Evolutionary conservation across 2,113 vertebrate species (phyloP).

Genomic region (Sturnus vulgaris): DNA sequence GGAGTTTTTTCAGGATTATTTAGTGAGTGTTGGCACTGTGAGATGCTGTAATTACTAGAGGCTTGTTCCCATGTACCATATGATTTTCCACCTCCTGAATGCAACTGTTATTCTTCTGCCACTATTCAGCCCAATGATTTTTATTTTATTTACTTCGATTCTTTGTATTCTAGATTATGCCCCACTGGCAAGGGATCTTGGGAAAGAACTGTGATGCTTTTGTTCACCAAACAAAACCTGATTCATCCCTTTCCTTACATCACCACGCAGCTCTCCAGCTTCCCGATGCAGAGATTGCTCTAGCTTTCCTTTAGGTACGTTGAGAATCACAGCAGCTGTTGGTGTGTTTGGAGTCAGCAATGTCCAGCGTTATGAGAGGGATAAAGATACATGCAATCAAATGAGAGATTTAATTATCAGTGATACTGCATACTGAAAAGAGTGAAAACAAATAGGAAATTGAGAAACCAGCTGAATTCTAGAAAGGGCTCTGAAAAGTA

Average conservation of each 20-base stretch:
- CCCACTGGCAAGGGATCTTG: slow-evolving; percentile 27
- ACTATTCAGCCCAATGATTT: slow-evolving; percentile 50
- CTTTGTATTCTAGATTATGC: slow-evolving; percentile 55
- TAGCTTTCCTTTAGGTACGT: slow-evolving; percentile 20
- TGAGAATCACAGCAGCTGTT: slow-evolving; percentile 22
- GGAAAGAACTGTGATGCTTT: slow-evolving; percentile 48
- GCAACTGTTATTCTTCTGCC: slow-evolving; percentile 35
- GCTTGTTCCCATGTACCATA: not conserved
- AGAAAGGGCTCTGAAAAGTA: not conserved
- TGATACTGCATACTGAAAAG: not conserved
- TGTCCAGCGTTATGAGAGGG: not conserved
- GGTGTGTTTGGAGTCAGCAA: not conserved
- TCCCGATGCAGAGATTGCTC: not conserved
- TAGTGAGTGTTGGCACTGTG: not conserved
- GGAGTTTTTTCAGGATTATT: not conserved
- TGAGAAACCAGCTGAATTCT: not conserved
- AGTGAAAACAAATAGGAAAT: not conserved
- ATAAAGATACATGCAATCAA: not conserved
- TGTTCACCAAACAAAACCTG: slow-evolving; percentile 12
- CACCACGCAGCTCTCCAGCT: slow-evolving; percentile 18
- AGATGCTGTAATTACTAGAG: slow-evolving; percentile 1
- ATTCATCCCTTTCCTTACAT: slow-evolving; percentile 55
- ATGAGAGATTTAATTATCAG: not conserved
- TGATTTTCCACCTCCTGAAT: slow-evolving; percentile 43
- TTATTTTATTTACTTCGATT: slow-evolving; percentile 59